Conservation (phyloP, 2,113 vertebrate species). For the Galbula dea region DNA sequence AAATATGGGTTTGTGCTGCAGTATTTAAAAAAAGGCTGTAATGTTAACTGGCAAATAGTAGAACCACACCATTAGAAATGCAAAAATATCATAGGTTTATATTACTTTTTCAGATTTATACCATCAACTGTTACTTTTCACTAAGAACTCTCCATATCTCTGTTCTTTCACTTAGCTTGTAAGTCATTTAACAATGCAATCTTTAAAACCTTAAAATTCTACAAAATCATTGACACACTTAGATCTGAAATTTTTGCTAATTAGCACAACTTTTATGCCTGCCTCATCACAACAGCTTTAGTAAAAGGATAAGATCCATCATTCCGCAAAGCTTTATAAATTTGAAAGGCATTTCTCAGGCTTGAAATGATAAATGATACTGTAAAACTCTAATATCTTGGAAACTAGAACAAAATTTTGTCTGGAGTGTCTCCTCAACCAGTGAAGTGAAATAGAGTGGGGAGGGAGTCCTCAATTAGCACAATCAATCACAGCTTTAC, state of each 20-base stretch:
- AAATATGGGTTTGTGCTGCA: not conserved
- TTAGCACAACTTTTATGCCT: not conserved
- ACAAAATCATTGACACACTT: not conserved
- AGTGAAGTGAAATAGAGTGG: not conserved
- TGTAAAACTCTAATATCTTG: not conserved
- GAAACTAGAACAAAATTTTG: not conserved
- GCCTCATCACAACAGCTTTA: not conserved
- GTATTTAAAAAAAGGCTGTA: not conserved
- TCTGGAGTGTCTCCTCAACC: not conserved
- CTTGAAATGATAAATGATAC: not conserved
- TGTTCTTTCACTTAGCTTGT: not conserved
- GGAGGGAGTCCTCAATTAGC: not conserved
- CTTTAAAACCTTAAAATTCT: not conserved
- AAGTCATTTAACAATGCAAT: not conserved
- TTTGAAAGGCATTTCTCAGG: not conserved
- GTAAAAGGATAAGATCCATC: not conserved
- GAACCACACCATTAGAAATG: not conserved
- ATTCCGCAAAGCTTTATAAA: not conserved
- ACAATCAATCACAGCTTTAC: not conserved
- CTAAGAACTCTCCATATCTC: not conserved
- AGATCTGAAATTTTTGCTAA: not conserved
- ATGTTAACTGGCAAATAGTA: not conserved
- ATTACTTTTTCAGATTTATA: not conserved
- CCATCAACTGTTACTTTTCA: fast-evolving
- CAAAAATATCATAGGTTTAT: not conserved